Percentiles rank a stretch among this genome's conserved stretches.
phyloP scores from a whole-genome alignment of 2,113 vertebrate species.

The Deroptyus accipitrinus region DNA sequence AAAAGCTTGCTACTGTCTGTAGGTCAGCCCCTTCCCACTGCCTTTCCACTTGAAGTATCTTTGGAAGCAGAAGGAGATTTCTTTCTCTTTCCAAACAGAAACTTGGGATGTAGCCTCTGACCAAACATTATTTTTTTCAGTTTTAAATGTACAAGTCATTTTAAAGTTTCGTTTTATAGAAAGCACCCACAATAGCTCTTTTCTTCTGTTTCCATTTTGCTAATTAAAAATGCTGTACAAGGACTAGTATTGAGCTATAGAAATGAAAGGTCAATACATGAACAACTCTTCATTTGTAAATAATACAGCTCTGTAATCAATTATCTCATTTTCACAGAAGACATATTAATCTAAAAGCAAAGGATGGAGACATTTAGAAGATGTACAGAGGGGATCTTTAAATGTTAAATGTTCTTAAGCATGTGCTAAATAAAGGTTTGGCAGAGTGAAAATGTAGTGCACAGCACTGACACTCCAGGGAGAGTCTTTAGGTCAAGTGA shows the following conservation, averaged over 20 bases:
- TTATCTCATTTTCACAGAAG: constrained; percentile 74
- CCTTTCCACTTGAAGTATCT: background rate
- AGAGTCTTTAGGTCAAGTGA: constrained; percentile 62
- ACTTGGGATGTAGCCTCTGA: background rate
- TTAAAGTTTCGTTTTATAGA: background rate
- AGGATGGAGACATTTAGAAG: constrained; percentile 65
- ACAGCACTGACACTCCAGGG: constrained; percentile 10
- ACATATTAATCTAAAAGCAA: constrained; percentile 68
- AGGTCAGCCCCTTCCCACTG: background rate
- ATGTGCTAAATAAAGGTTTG: constrained; percentile 61
- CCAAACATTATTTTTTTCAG: background rate
- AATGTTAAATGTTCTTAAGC: constrained; percentile 67
- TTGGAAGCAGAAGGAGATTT: background rate
- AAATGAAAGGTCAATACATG: constrained; percentile 70
- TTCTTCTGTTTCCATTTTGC: background rate
- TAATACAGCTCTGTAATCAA: constrained; percentile 73
- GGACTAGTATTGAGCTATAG: constrained; percentile 46
- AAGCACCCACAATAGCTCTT: background rate
- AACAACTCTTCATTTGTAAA: constrained; percentile 75
- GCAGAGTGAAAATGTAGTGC: constrained; percentile 18
- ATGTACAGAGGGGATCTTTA: constrained; percentile 65
- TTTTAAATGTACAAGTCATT: background rate
- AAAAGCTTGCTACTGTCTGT: background rate
- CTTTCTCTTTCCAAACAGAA: background rate
- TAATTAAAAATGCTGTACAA: constrained; percentile 62